phyloP scores from a whole-genome alignment of 2,797 vertebrate genomes.

The Kryptopterus vitreolus region DNA sequence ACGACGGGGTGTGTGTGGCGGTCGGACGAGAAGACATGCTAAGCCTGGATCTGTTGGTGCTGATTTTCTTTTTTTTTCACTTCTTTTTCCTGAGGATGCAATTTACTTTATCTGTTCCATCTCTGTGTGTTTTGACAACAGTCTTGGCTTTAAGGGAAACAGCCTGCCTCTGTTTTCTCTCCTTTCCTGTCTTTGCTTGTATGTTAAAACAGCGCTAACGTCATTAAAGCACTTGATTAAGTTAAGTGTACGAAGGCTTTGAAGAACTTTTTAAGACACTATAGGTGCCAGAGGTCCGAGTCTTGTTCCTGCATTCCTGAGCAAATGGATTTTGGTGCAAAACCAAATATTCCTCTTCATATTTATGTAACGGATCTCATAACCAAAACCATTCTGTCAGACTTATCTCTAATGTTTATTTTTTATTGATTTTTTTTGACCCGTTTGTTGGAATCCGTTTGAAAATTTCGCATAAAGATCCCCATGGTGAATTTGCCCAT shows the following conservation, averaged over 20 bases:
- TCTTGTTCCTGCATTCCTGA: slow-evolving; percentile 34
- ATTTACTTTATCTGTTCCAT: slow-evolving; percentile 69
- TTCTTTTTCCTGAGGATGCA: slow-evolving; percentile 66
- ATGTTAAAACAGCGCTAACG: slow-evolving; percentile 59
- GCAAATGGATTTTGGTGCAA: slow-evolving; percentile 23
- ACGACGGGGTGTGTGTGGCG: neutral
- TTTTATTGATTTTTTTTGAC: neutral
- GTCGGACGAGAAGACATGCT: slow-evolving; percentile 54
- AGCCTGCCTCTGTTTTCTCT: slow-evolving; percentile 38
- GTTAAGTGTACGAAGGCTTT: slow-evolving; percentile 66
- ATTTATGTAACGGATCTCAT: neutral
- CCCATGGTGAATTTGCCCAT: neutral
- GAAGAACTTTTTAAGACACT: slow-evolving; percentile 49
- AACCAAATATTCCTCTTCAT: neutral
- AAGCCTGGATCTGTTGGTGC: slow-evolving; percentile 71
- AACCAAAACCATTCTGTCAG: neutral
- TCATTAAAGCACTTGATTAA: slow-evolving; percentile 71
- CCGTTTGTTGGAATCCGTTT: neutral
- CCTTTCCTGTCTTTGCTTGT: slow-evolving; percentile 26
- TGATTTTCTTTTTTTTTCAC: slow-evolving; percentile 25
- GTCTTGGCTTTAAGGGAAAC: slow-evolving; percentile 61
- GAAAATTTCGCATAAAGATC: no score
- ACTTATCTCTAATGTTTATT: neutral
- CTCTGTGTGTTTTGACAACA: slow-evolving; percentile 74
- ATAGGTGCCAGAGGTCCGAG: slow-evolving; percentile 5